Evolutionary conservation across 2,113 vertebrate species (phyloP).

Genomic region (Mobula hypostoma): DNA sequence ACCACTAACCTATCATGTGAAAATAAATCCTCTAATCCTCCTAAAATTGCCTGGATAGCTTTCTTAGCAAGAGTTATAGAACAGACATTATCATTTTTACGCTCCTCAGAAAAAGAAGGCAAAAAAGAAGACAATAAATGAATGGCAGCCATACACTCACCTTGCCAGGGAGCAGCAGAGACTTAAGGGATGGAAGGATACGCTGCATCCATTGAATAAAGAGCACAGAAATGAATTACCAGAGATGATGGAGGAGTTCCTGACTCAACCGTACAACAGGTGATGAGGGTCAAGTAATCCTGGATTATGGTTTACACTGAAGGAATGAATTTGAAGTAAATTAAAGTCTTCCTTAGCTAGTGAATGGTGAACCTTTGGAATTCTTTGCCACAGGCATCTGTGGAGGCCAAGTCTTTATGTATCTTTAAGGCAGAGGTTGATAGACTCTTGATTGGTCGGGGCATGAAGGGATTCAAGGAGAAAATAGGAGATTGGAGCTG

Average conservation of each 20-base stretch:
- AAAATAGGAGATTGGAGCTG: too few relatives aligned
- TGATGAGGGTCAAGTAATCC: neutral
- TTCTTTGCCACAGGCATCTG: too few relatives aligned
- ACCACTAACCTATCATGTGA: too few relatives aligned
- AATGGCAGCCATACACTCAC: conserved; percentile 2
- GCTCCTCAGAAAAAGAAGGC: neutral
- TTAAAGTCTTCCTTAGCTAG: too few relatives aligned
- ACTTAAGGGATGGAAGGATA: neutral
- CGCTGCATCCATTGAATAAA: neutral
- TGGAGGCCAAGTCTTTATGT: too few relatives aligned
- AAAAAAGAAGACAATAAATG: neutral
- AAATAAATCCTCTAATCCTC: too few relatives aligned
- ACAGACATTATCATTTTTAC: neutral
- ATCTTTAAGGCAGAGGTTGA: too few relatives aligned
- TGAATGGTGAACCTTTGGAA: too few relatives aligned
- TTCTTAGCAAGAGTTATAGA: neutral
- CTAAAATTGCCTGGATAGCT: neutral
- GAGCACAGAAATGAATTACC: neutral
- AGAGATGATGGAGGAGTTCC: neutral
- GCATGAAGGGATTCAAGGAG: too few relatives aligned
- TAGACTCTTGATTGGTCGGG: too few relatives aligned
- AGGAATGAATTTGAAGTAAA: neutral
- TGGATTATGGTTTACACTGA: neutral
- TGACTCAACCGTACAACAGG: neutral
- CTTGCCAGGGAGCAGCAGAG: neutral